Evolutionary conservation across 2,113 vertebrate species (phyloP).

Genomic region (Ancistrus triradiatus): DNA sequence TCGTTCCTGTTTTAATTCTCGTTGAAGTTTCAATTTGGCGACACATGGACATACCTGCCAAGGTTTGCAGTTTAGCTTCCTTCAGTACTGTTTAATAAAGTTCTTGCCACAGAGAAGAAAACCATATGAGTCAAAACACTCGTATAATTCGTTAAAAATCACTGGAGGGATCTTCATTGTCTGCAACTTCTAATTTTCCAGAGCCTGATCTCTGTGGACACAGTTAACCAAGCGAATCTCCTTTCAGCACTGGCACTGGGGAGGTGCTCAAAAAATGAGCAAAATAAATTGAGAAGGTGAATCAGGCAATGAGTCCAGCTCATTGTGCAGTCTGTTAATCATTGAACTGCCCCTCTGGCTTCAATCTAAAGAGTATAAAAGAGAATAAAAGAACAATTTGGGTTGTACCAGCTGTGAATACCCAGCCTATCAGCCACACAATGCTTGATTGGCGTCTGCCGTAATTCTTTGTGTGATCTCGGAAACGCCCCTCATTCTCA

Average conservation of each 20-base stretch:
- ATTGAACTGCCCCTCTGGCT: constrained; percentile 71
- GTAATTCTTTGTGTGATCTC: constrained; percentile 83
- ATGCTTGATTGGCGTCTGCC: constrained; percentile 72
- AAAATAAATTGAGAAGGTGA: constrained; percentile 65
- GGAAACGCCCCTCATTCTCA: constrained; percentile 80
- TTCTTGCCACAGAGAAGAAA: constrained; percentile 20
- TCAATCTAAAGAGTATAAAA: constrained; percentile 74
- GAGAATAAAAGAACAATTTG: constrained; percentile 81
- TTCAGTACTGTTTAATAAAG: constrained; percentile 28
- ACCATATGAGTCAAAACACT: constrained; percentile 28
- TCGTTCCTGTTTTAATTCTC: too few species aligned
- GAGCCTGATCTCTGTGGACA: constrained; percentile 44
- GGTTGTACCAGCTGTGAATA: constrained; percentile 76
- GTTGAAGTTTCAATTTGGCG: too few species aligned
- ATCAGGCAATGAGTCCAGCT: constrained; percentile 56
- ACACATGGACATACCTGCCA: background rate
- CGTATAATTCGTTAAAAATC: constrained; percentile 33
- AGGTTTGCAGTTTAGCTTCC: background rate
- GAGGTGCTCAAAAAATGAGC: constrained; percentile 52
- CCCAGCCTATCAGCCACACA: constrained; percentile 73
- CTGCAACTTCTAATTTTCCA: constrained; percentile 55
- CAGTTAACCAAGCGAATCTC: constrained; percentile 61
- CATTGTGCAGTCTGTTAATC: constrained; percentile 71
- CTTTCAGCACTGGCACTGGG: constrained; percentile 51
- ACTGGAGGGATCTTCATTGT: constrained; percentile 30